Evolutionary conservation across 2,888 invertebrate species (phyloP), one percentile per base, ranked within the genome.

Genomic region (Protodeltote pygarga): DNA sequence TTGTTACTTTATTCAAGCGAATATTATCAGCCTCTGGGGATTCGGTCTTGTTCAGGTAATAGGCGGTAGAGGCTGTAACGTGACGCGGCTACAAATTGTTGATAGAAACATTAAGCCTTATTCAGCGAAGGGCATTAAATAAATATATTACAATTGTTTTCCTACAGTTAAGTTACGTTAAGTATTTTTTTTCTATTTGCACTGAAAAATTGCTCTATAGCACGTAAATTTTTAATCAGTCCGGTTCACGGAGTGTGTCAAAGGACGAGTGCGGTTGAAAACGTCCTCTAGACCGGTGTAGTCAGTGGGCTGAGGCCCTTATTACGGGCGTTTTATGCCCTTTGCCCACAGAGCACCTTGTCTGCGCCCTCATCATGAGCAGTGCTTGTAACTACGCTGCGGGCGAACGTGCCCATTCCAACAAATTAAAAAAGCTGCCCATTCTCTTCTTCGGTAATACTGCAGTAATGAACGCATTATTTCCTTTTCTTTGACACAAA

Each of bases 1-100:
- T 44, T 67, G 37, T 68, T 75, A 72, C 65, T 65, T 79, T 75
- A 77, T 81, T 76, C 70, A 74, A 59, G 41, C 71, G 59, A 70
- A 61, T 72, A 60, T 67, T 65, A 55, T 54, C 58, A 57, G 70
- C 70, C 66, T 62, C 40, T 63, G 53, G 35, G 39, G 52, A 70
- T 55, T 66, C 61, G 63, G 61, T 73, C 73, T 72, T 72, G 72
- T 71, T 70, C 62, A 74, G 65, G 65, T 75, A 74, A 74, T 73
- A 71, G 50, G 42, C 60, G 55, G 51, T 54, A 57, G 46, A 61
- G 39, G 51, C 42, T 45, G 45, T 60, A 65, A 73, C 77, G 79
- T 80, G 77, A 69, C 62, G 40, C 14, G 71, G 52, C 34, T 75
- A 57, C 51, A 48, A 69, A 79, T 46, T 49, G 35, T 47, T 57